A percentile compares a stretch with the other conserved stretches of the same genome.
Conservation (phyloP, 2,113 vertebrate species). For the Prolemur simus region DNA sequence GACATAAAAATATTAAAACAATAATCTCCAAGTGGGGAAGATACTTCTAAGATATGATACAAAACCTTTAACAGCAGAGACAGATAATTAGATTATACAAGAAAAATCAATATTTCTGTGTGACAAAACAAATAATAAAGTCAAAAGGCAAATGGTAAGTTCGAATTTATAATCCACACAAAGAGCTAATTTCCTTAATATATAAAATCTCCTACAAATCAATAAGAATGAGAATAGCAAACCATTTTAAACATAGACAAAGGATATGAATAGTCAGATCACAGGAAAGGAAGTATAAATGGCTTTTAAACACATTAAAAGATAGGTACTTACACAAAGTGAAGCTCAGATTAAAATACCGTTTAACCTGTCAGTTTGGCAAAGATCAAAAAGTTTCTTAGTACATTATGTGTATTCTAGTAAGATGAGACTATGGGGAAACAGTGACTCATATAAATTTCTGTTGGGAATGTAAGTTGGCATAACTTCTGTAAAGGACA, state of each 20-base stretch:
- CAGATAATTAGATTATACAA: neutral
- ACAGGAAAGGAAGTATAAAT: neutral
- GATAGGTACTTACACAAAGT: neutral
- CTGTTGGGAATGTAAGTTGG: neutral
- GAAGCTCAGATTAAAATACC: neutral
- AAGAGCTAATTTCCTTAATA: neutral
- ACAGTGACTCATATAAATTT: neutral
- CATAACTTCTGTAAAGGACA: neutral
- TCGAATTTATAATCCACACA: neutral
- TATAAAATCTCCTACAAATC: neutral
- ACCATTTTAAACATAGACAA: neutral
- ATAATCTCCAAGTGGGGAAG: neutral
- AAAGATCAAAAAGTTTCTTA: neutral
- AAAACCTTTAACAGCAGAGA: neutral
- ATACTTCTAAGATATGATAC: neutral
- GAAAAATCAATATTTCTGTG: conserved; percentile 17
- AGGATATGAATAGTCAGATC: neutral
- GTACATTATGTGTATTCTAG: neutral
- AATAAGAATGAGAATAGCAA: neutral
- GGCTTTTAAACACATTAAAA: neutral
- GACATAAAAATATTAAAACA: neutral
- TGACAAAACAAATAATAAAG: neutral
- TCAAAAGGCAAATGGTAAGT: neutral
- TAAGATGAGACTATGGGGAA: neutral
- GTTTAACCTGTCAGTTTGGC: neutral